A percentile compares a stretch with the other conserved stretches of the same genome.
Conservation (phyloP, 2,113 vertebrate genomes). For the Orthonyx spaldingii region DNA sequence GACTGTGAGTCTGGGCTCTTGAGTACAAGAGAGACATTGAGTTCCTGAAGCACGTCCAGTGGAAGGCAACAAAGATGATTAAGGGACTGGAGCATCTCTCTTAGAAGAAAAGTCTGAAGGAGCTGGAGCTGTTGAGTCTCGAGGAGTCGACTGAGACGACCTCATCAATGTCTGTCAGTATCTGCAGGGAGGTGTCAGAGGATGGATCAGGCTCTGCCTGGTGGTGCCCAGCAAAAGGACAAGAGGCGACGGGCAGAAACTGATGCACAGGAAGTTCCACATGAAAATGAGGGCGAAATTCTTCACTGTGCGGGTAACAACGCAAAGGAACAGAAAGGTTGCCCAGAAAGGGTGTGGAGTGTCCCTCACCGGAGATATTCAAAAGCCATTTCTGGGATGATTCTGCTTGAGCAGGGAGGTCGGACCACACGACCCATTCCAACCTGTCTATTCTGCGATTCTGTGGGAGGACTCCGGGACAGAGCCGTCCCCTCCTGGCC, state of each 20-base stretch:
- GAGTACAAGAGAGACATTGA: neutral
- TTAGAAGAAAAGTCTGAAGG: neutral
- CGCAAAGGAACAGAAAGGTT: neutral
- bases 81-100: neutral
- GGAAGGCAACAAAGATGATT: neutral
- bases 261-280: neutral
- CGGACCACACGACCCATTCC: accelerated
- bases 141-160: neutral
- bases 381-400: neutral
- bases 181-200: neutral
- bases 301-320: neutral
- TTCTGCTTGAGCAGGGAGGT: no score
- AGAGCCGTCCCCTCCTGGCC: neutral
- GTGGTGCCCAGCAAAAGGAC: neutral
- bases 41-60: neutral
- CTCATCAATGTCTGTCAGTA: neutral
- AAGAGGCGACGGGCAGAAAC: neutral
- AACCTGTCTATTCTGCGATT: neutral
- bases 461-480: neutral
- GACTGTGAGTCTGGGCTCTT: no score
- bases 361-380: no score
- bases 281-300: neutral
- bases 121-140: neutral
- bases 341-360: neutral
- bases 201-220: neutral